Evolutionary conservation across 1,140 invertebrate genomes (phyloP).

Genomic region (Subanguina moxae): DNA sequence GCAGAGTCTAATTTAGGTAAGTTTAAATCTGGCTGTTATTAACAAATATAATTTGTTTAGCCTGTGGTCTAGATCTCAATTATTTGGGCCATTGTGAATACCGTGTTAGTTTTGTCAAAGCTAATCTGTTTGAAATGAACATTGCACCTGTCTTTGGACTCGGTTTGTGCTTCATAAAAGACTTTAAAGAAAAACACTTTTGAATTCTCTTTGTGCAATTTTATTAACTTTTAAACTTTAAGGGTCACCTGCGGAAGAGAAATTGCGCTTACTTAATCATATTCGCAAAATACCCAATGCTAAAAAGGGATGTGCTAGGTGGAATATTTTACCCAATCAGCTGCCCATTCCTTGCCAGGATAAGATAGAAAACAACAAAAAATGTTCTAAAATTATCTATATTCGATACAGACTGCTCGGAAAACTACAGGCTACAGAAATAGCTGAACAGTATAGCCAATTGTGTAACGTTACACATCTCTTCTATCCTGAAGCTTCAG

Average conservation of each 20-base stretch:
- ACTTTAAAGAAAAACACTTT: no score
- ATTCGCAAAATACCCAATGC: neutral
- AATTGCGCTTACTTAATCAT: conserved; percentile 1
- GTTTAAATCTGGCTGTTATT: no score
- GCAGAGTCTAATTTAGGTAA: conserved; percentile 8
- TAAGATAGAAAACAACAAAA: neutral
- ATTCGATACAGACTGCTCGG: neutral
- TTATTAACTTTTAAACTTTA: no score
- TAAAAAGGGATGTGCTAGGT: conserved; percentile 6
- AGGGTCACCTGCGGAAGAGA: conserved; percentile 8
- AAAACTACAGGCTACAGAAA: neutral
- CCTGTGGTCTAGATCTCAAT: neutral
- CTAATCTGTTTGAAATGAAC: conserved; percentile 4
- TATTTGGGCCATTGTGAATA: conserved; percentile 9
- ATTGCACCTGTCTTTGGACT: conserved; percentile 6
- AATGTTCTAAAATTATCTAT: conserved; percentile 2
- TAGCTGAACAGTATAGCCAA: neutral
- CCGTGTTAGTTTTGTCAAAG: conserved; percentile 6
- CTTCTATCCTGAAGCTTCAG: conserved; percentile 5
- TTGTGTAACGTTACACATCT: neutral
- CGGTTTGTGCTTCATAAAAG: neutral
- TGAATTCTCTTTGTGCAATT: neutral
- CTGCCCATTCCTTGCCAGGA: conserved; percentile 1
- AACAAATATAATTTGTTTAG: no score
- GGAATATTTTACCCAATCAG: neutral